A percentile compares a stretch with the other conserved stretches of the same genome.
These are phyloP conservation scores for Bovichtus diacanthus DNA, from an alignment of 2,797 vertebrate species.

Conservation along the genomic window DNA sequence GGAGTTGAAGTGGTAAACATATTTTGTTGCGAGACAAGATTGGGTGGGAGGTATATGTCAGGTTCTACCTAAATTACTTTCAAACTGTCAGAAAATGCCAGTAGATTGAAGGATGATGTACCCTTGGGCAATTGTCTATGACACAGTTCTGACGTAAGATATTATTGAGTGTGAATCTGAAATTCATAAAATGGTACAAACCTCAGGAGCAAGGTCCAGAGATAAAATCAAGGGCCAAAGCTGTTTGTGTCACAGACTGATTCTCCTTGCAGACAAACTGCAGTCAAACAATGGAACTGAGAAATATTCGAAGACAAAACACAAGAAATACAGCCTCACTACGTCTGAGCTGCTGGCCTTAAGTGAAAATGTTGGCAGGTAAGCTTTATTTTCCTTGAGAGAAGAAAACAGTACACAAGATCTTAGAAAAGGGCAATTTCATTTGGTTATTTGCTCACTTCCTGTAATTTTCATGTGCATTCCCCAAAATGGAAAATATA, in stretches of 20 bases:
- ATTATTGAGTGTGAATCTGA: neutral
- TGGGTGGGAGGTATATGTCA: neutral
- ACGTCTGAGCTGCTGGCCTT: constrained; percentile 8
- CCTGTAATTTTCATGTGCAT: neutral
- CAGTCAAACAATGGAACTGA: constrained; percentile 14
- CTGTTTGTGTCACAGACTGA: constrained; percentile 7
- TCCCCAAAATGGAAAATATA: neutral
- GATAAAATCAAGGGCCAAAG: constrained; percentile 25
- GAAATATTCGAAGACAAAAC: neutral
- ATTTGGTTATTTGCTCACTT: neutral
- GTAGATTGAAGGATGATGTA: neutral
- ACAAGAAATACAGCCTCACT: constrained; percentile 3
- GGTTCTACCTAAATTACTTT: constrained; percentile 4
- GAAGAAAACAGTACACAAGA: neutral
- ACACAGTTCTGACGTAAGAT: neutral
- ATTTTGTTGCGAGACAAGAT: neutral
- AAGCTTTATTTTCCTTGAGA: neutral
- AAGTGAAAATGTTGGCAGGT: neutral
- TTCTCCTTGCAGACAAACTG: constrained; percentile 9
- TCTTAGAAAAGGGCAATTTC: neutral
- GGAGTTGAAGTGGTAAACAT: neutral
- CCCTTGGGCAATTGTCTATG: neutral
- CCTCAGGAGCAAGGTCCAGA: neutral
- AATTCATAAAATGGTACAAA: constrained; percentile 2
- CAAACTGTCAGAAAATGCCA: constrained; percentile 1